Evolutionary conservation across 2,888 invertebrate species (phyloP).

Genomic region (Hoplodrina blanda): DNA sequence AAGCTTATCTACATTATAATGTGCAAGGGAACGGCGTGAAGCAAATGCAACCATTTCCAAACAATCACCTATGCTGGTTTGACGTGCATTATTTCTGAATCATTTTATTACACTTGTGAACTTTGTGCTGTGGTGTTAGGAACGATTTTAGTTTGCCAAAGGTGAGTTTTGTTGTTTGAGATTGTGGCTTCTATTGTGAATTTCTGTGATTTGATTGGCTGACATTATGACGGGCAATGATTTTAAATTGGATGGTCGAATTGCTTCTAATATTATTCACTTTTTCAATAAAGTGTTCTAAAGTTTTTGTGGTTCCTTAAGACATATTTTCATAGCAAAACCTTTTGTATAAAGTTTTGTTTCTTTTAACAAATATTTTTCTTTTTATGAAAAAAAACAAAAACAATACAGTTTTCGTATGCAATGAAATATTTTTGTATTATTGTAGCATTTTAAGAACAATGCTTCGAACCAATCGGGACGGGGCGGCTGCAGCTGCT

Average conservation of each 20-base stretch:
- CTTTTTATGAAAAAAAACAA: too few relatives aligned
- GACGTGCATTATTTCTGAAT: conserved; percentile 77
- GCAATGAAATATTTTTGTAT: conserved; percentile 1
- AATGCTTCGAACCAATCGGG: conserved; percentile 65
- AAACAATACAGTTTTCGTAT: too few relatives aligned
- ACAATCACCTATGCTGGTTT: conserved; percentile 78
- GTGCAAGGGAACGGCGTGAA: conserved; percentile 65
- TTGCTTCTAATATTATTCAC: conserved; percentile 27
- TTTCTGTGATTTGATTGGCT: conserved; percentile 63
- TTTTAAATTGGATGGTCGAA: conserved; percentile 42
- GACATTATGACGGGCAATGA: conserved; percentile 57
- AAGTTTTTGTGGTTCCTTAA: neutral
- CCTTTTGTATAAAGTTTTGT: too few relatives aligned
- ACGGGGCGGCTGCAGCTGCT: conserved; percentile 45
- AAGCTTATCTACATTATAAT: conserved; percentile 64
- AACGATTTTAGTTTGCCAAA: conserved; percentile 29
- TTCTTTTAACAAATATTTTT: neutral
- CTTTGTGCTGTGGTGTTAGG: conserved; percentile 53
- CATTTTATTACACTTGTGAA: conserved; percentile 45
- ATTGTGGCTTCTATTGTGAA: conserved; percentile 46
- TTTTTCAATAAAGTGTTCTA: too few relatives aligned
- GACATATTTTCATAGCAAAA: neutral
- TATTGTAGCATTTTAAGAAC: conserved; percentile 43
- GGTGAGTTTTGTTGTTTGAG: conserved; percentile 54
- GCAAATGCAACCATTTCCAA: conserved; percentile 80